Base-by-base conservation (phyloP, 2,113 vertebrate species). In the Bolborhynchus lineola region DNA sequence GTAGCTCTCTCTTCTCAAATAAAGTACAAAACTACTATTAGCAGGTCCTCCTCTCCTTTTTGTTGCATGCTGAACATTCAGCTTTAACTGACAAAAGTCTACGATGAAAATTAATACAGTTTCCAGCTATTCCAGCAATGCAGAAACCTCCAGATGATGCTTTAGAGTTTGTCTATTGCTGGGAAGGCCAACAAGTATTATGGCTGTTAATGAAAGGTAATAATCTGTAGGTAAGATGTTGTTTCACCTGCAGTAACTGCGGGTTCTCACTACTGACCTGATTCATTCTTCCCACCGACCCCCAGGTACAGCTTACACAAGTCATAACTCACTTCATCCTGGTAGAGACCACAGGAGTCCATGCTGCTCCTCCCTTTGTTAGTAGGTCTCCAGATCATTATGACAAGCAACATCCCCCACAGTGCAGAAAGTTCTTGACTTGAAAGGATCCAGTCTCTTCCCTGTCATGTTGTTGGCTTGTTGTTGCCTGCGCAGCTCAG, bases 1-100 rank as follows among this genome's bases (percentile, higher is more conserved):
- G 98, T 98, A 98, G 98, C 95, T 70, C 97, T 97, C 97, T 98
- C 97, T 98, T 98, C 98, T 98, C 98, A 98, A 98, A 98, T 98
- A 98, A 98, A 98, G 94, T 95, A 89, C 93, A 97, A 98, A 98
- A 98, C 90, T 93, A 94, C 84, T 79, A 83, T 81, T 67, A 52
- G 24, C 42, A 93, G n/a, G 90, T 78, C 42, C 41, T 78, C 35
- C 21, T 88, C 46, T 72, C 74, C 17, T 52, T 85, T 92, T 80
- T 86, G 39, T 55, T 86, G 44, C 4, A 1, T 47, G 47, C 20
- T 79, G 31, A 69, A 44, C 19, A 23, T 37, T 82, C 47, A 75
- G 20, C 28, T 78, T 93, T 77, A 59, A 74, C 75, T 90, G 5
- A 39, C 6, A 21, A n/a, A 83, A 67, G 17, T 7, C 16, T 74